A percentile compares a stretch with the other conserved stretches of the same genome.
These are phyloP conservation scores for Drosophila nigritarsus DNA, from an alignment of 2,888 invertebrate genomes.

Conservation along the genomic window DNA sequence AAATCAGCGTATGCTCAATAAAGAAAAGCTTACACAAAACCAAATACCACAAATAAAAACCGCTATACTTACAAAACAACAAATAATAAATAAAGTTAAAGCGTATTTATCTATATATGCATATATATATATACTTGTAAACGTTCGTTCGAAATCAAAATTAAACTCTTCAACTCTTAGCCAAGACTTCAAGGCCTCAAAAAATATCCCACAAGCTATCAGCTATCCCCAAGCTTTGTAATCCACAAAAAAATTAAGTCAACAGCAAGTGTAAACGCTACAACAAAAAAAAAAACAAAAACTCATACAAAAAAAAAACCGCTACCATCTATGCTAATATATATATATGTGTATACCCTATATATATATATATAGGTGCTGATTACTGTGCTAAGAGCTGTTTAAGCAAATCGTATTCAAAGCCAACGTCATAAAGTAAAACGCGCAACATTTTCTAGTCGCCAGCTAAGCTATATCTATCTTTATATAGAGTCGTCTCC, in stretches of 20 bases:
- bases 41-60: conserved; percentile 22
- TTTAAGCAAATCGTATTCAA: conserved; percentile 19
- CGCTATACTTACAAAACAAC: conserved; percentile 47
- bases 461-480: conserved; percentile 62
- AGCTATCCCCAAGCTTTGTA: conserved; percentile 74
- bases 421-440: conserved; percentile 58
- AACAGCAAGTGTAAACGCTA: conserved; percentile 53
- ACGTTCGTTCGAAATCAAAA: conserved; percentile 54
- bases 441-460: conserved; percentile 72
- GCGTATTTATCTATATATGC: conserved; percentile 46
- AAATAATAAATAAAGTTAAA: conserved; percentile 26
- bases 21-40: conserved; percentile 48
- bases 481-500: conserved; percentile 36
- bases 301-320: conserved; percentile 36
- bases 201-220: conserved; percentile 56
- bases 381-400: conserved; percentile 58
- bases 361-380: conserved; percentile 52
- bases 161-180: conserved; percentile 50
- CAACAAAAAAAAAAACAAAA: conserved; percentile 34
- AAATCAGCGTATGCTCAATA: conserved; percentile 81
- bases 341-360: conserved; percentile 43
- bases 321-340: conserved; percentile 67
- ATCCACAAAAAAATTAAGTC: conserved; percentile 39
- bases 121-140: conserved; percentile 32
- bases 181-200: conserved; percentile 48